phyloP scores from a whole-genome alignment of 37 sponge, comb jelly and placozoan species.

The Eunapius fragilis region DNA sequence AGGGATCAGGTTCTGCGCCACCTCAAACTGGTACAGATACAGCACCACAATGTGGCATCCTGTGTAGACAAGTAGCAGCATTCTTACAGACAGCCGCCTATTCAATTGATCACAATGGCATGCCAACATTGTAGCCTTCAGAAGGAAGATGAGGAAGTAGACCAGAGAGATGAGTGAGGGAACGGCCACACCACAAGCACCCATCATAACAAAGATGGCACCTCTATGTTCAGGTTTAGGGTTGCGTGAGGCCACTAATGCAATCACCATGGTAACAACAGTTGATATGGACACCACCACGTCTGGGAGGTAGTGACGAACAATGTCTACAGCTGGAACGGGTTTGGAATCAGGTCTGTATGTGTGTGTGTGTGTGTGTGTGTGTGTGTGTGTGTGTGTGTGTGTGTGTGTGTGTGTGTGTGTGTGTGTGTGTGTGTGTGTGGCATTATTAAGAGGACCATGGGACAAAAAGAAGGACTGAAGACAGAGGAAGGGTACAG shows the following conservation, averaged over 20 bases:
- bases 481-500: no score
- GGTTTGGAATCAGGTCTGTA: not conserved
- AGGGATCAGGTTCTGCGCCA: constrained; percentile 35
- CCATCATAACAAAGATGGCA: constrained; percentile 26
- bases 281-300: constrained; percentile 53
- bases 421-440: no score
- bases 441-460: no score
- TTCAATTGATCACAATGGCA: constrained; percentile 8
- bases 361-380: no score
- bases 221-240: not conserved
- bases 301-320: constrained; percentile 68
- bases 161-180: constrained; percentile 56
- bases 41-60: constrained; percentile 68
- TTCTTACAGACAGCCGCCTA: not conserved
- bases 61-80: constrained; percentile 41
- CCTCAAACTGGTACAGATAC: constrained; percentile 81
- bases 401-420: no score
- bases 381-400: no score
- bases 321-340: constrained; percentile 52
- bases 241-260: not conserved
- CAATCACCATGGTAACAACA: constrained; percentile 28
- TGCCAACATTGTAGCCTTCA: constrained; percentile 50
- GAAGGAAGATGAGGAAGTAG: constrained; percentile 58
- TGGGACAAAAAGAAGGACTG: no score
- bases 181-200: constrained; percentile 45